Percentiles rank a stretch among this genome's conserved stretches.
phyloP scores from a whole-genome alignment of 2,113 vertebrate genomes.

The Pampusana beccarii region DNA sequence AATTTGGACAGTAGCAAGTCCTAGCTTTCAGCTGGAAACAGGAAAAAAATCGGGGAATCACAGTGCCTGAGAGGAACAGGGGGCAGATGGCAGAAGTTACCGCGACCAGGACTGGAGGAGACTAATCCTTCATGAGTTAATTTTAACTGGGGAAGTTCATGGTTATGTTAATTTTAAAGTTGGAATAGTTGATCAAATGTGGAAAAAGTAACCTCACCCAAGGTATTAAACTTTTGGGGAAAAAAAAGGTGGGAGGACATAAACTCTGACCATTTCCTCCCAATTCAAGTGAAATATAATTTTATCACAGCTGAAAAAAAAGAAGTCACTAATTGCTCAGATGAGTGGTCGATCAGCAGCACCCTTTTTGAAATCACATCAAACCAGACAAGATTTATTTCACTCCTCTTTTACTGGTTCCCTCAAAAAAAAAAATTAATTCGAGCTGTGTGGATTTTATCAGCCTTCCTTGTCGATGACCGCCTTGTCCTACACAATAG shows the following conservation, averaged over 20 bases:
- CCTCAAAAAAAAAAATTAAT: background rate
- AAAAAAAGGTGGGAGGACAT: accelerated
- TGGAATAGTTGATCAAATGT: background rate
- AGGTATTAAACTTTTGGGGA: background rate
- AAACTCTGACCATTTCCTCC: background rate
- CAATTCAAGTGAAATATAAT: background rate
- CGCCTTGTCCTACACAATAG: slow-evolving; percentile 69
- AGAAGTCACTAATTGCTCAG: background rate
- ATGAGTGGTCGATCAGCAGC: background rate
- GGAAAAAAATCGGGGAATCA: background rate
- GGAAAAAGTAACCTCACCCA: background rate
- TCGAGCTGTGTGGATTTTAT: slow-evolving; percentile 45
- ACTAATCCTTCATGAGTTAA: background rate
- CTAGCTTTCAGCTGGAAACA: background rate
- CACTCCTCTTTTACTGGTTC: background rate
- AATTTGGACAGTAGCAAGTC: background rate
- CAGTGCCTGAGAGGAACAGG: background rate
- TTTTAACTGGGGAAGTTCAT: background rate
- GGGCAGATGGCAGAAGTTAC: background rate
- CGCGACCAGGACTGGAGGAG: accelerated
- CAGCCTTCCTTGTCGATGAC: slow-evolving; percentile 37
- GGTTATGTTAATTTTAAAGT: background rate
- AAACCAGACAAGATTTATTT: background rate
- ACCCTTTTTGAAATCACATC: background rate
- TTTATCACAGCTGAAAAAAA: background rate